Conservation (phyloP, 2,797 vertebrate species). For the Mormyrus proboscirostris region DNA sequence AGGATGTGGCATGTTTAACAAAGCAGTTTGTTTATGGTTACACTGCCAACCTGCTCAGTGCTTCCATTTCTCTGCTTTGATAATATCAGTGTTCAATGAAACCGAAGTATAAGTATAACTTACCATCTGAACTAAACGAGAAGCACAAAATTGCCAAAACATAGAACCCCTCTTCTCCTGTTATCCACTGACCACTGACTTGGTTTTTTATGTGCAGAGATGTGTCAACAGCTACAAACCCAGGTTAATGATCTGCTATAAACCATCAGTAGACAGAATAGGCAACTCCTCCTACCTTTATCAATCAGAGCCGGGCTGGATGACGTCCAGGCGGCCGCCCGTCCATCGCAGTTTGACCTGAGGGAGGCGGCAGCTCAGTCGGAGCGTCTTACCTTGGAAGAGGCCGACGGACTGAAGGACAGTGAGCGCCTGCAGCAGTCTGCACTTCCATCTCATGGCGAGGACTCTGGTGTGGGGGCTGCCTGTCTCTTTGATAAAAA, state of each 20-base stretch:
- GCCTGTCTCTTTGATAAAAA: conserved; percentile 6
- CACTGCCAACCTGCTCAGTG: background rate
- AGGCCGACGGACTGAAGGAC: conserved; percentile 29
- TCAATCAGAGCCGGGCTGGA: too few species aligned
- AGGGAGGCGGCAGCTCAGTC: background rate
- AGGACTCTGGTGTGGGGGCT: background rate
- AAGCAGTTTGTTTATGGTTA: background rate
- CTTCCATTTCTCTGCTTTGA: background rate
- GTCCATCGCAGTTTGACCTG: background rate
- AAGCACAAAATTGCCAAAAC: background rate
- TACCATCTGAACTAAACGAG: background rate
- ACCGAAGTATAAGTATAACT: background rate
- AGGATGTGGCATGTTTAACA: background rate
- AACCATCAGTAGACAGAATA: background rate
- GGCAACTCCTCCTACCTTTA: background rate
- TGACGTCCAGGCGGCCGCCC: background rate
- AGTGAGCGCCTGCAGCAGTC: conserved; percentile 15
- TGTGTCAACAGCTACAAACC: background rate
- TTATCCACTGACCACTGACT: background rate
- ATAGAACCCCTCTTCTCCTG: background rate
- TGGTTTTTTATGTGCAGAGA: background rate
- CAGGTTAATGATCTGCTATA: background rate
- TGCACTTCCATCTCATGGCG: conserved; percentile 31
- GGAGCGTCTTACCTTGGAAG: conserved; percentile 37
- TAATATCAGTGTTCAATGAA: background rate